phyloP scores from a whole-genome alignment of 1,140 invertebrate species.

The Diachasmimorpha longicaudata region DNA sequence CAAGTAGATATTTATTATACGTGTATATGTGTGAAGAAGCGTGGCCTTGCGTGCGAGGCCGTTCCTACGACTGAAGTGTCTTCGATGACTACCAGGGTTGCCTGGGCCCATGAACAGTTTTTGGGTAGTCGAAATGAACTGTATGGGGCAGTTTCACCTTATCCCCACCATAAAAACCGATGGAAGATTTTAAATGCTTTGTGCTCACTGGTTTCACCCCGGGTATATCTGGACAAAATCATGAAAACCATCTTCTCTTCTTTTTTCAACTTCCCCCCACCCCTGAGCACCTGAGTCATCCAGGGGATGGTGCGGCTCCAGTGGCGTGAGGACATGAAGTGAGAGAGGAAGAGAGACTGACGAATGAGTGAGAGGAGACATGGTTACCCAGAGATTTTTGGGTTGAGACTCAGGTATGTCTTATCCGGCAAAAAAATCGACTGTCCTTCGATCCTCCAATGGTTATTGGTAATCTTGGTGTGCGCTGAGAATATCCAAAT shows the following conservation, averaged over 20 bases:
- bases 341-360: background rate
- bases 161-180: constrained; percentile 32
- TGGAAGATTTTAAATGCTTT: background rate
- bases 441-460: constrained; percentile 24
- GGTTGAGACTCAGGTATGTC: constrained; percentile 24
- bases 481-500: background rate
- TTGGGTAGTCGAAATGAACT: background rate
- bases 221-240: constrained; percentile 29
- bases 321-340: background rate
- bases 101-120: constrained; percentile 21
- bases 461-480: constrained; percentile 28
- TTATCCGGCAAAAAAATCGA: constrained; percentile 32
- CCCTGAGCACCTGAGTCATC: background rate
- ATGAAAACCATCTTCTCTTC: background rate
- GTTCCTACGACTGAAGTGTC: constrained; percentile 35
- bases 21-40: background rate
- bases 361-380: background rate
- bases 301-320: background rate
- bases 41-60: constrained; percentile 29
- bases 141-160: constrained; percentile 26
- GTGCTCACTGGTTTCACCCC: background rate
- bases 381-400: background rate
- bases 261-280: background rate
- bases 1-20: background rate
- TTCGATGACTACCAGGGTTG: background rate